Percentiles rank a stretch among this genome's conserved stretches.
These are phyloP conservation scores for Heliconius aoede DNA, from an alignment of 2,888 invertebrate genomes.

Conservation along the genomic window DNA sequence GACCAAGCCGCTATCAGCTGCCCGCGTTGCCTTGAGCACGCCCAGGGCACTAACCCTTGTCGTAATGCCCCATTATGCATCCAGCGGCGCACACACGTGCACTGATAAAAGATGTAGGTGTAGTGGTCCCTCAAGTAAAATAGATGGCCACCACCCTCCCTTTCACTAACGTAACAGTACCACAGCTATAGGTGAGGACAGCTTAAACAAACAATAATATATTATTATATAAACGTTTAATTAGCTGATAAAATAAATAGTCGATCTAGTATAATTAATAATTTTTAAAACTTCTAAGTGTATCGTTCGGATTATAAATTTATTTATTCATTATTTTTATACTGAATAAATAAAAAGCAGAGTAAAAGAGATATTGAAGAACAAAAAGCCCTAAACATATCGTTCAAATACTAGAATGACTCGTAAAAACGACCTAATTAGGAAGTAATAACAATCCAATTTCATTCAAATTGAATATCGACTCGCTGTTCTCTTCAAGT, in stretches of 20 bases:
- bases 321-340: neutral
- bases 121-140: constrained; percentile 70
- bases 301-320: neutral
- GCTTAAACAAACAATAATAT: constrained; percentile 48
- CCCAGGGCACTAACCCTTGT: constrained; percentile 77
- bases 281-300: neutral
- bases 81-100: constrained; percentile 54
- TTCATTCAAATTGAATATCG: constrained; percentile 42
- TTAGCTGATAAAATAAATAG: neutral
- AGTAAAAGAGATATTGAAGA: neutral
- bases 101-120: constrained; percentile 57
- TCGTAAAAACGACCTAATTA: constrained; percentile 45
- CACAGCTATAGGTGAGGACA: constrained; percentile 62
- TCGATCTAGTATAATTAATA: neutral
- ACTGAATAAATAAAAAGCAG: neutral
- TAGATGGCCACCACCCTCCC: constrained; percentile 77
- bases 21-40: constrained; percentile 72
- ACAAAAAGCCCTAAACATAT: neutral
- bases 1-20: constrained; percentile 66
- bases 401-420: neutral
- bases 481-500: constrained; percentile 44
- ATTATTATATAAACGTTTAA: neutral
- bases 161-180: constrained; percentile 76
- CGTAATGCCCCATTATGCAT: constrained; percentile 62
- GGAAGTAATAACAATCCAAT: constrained; percentile 49